Evolutionary conservation across 1,140 invertebrate species (phyloP), one percentile per base, ranked within the genome.

Genomic region (Zelostemma sp.): DNA sequence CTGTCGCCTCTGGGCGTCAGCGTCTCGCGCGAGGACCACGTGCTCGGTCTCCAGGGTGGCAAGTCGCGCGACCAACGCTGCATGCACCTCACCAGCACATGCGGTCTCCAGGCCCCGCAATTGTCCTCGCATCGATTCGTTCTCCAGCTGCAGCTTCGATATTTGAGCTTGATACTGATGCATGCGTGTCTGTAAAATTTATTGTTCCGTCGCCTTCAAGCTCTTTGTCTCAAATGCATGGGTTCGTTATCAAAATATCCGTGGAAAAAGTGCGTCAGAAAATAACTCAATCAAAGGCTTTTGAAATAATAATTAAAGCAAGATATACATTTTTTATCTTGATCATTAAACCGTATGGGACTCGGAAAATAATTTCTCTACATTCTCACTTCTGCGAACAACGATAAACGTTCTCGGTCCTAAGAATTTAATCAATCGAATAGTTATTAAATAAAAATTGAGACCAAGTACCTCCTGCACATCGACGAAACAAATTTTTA

Each of bases 151-250:
- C 68, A 94, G 79, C 55, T 89, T 89, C 25, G 89, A 87, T 51
- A 94, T 88, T 28, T 92, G 90, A 40, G 85, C 87, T 75, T 92
- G 91, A 78, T 91, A 92, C 75, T 93, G 92, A 57, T 91, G 88
- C 48, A 92, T 88, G 70, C 91, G 91, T 47, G 88, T 87, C 91
- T 92, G 86, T 15, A 88, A 87, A 65, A 46, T 43, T 43, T 14
- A 43, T 15, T 40, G 11, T 6, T 40, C 35, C 35, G 2, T 15
- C 2, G 3, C 16, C 17, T 14, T 16, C 41, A 18, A 6, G 5
- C 41, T 17, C 17, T 43, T 43, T 43, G 4, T 11, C 35, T 38
- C 35, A 11, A 38, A n/a, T n/a, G n/a, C n/a, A n/a, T n/a, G n/a
- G n/a, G n/a, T n/a, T n/a, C n/a, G n/a, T n/a, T n/a, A n/a, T n/a